Percentiles rank a stretch among this genome's conserved stretches.
These are phyloP conservation scores for Drosophila rufa DNA, from an alignment of 1,140 invertebrate species.

Conservation along the genomic window DNA sequence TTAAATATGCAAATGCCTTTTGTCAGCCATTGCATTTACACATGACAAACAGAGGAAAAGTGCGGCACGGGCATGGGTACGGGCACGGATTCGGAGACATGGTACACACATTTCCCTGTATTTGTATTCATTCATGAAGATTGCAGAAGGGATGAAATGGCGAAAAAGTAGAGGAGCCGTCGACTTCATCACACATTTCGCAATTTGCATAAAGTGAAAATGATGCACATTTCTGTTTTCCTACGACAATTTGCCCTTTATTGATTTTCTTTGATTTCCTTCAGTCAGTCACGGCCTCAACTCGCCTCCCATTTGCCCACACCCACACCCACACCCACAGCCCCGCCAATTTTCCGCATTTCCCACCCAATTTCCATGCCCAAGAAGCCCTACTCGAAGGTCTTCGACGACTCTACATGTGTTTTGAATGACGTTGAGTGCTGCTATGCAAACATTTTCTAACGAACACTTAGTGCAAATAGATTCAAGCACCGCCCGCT, in stretches of 20 bases:
- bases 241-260: constrained; percentile 78
- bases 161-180: constrained; percentile 20
- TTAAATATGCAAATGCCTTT: constrained; percentile 84
- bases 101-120: constrained; percentile 24
- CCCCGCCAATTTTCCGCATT: constrained; percentile 8
- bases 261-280: constrained; percentile 82
- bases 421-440: constrained; percentile 82
- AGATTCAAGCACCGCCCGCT: constrained; percentile 65
- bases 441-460: constrained; percentile 84
- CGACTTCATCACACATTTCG: constrained; percentile 79
- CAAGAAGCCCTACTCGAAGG: constrained; percentile 50
- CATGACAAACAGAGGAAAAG: constrained; percentile 52
- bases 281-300: constrained; percentile 29
- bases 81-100: not conserved
- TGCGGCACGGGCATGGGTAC: no score
- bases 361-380: constrained; percentile 33
- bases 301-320: not conserved
- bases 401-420: constrained; percentile 65
- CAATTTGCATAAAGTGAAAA: constrained; percentile 84
- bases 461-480: constrained; percentile 83
- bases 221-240: constrained; percentile 83
- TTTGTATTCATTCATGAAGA: constrained; percentile 56
- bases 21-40: constrained; percentile 81
- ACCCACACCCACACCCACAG: not conserved
- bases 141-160: constrained; percentile 19